A percentile compares a stretch with the other conserved stretches of the same genome.
Conservation (phyloP, 2,797 vertebrate species). For the Arrhamphus sclerolepis region DNA sequence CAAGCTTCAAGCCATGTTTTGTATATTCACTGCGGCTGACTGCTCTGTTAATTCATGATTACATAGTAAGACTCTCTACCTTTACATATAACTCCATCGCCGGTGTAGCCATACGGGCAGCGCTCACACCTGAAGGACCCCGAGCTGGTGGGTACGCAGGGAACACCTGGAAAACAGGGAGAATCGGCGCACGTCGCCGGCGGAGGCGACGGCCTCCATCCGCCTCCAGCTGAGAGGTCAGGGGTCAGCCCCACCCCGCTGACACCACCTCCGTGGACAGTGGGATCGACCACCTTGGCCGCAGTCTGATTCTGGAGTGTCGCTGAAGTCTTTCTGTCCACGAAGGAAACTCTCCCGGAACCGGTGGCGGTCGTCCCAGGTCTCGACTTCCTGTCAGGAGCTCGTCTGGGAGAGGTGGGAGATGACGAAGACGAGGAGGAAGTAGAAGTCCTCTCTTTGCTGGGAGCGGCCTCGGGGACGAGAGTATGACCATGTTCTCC, state of each 20-base stretch:
- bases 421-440: slow-evolving; percentile 32
- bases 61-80: slow-evolving; percentile 67
- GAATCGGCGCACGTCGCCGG: slow-evolving; percentile 75
- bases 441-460: slow-evolving; percentile 30
- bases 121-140: slow-evolving; percentile 80
- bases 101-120: slow-evolving; percentile 86
- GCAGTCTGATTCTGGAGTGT: slow-evolving; percentile 34
- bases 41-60: too few relatives aligned
- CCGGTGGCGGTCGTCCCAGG: slow-evolving; percentile 37
- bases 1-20: too few relatives aligned
- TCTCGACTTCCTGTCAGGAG: slow-evolving; percentile 36
- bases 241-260: slow-evolving; percentile 36
- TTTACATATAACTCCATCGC: slow-evolving; percentile 86
- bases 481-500: slow-evolving; percentile 39
- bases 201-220: slow-evolving; percentile 32
- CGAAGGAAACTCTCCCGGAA: slow-evolving; percentile 27
- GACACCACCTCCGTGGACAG: slow-evolving; percentile 47
- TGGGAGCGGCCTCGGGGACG: slow-evolving; percentile 43
- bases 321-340: slow-evolving; percentile 43
- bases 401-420: slow-evolving; percentile 43
- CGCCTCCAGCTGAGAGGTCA: slow-evolving; percentile 38
- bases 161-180: slow-evolving; percentile 85
- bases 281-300: slow-evolving; percentile 37
- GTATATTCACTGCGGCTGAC: too few relatives aligned
- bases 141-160: slow-evolving; percentile 76